Base-by-base conservation (phyloP, 2,888 invertebrate genomes). In the Cepaea hortensis region DNA sequence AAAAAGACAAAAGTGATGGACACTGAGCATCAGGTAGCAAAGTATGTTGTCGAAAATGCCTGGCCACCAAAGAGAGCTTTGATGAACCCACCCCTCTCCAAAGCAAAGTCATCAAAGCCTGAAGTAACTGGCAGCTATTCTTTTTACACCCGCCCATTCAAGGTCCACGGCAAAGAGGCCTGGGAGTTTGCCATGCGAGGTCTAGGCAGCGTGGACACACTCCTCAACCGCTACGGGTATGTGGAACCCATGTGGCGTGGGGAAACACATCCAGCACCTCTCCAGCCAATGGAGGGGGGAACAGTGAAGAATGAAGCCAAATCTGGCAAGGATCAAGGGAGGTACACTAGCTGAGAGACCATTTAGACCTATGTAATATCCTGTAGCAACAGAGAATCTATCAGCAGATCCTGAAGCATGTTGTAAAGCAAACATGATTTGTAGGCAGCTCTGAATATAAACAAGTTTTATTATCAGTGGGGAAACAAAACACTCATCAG, bases 141-240 rank as follows among this genome's bases (percentile, higher is more conserved):
- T 11, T 86, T 86, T 82, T 86, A 86, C 65, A 82, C 76, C 76
- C 68, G 86, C 6, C 62, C 82, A 4, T 86, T 86, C 77, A 85
- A 85, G 55, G 91, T 92, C 62, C 91, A 90, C 77, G 93, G 93
- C 11, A 86, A 87, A 48, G 90, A 91, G 61, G 93, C 93, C 0
- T 90, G 90, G 85, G 91, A 91, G 87, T 89, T 91, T 85, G 92
- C 92, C 0, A 91, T 91, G 85, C 87, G 92, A 82, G 92, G 91
- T 86, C 89, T 91, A 9, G 93, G 93, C 7, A 90, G 90, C n/a
- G 88, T 92, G 9, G 87, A 91, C 89, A 85, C 91, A 50, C 82
- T 93, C 23, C 89, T 92, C 84, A 90, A 91, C 83, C 91, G 91
- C 87, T 91, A 91, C 85, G 91, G 91, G 9, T 88, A 90, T 55